phyloP scores from a whole-genome alignment of 2,888 invertebrate genomes.

The Choristoneura rosaceana region DNA sequence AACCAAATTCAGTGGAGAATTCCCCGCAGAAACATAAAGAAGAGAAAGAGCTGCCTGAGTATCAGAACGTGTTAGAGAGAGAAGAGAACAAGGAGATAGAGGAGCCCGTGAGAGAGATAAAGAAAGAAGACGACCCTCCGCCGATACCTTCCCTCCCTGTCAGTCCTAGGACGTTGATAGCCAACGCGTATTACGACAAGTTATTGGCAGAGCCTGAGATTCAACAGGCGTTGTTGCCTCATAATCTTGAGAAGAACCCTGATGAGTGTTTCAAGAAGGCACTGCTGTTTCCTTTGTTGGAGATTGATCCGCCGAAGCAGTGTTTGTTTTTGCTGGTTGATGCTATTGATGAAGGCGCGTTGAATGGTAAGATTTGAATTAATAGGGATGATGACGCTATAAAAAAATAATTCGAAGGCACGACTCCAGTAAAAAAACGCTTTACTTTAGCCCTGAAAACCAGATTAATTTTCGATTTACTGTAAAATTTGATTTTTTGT shows the following conservation, averaged over 20 bases:
- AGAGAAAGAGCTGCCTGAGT: conserved; percentile 69
- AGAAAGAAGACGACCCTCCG: conserved; percentile 69
- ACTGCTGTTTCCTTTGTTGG: conserved; percentile 93
- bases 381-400: no score
- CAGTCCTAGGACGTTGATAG: conserved; percentile 78
- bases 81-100: conserved; percentile 41
- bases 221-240: conserved; percentile 91
- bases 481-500: no score
- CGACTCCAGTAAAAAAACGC: no score
- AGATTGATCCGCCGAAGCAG: conserved; percentile 94
- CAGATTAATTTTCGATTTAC: no score
- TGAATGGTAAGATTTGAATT: conserved; percentile 54
- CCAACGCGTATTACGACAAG: conserved; percentile 93
- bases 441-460: no score
- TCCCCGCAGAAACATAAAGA: conserved; percentile 64
- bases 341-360: conserved; percentile 92
- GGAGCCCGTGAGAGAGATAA: conserved; percentile 37
- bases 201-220: conserved; percentile 91
- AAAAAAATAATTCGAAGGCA: no score
- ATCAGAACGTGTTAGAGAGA: conserved; percentile 69
- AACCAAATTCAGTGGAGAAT: conserved; percentile 65
- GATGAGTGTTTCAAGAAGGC: conserved; percentile 97
- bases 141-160: conserved; percentile 82
- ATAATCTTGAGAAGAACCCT: conserved; percentile 93
- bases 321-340: conserved; percentile 95